phyloP scores from a whole-genome alignment of 2,888 invertebrate genomes.

The Heliconius charithonia region DNA sequence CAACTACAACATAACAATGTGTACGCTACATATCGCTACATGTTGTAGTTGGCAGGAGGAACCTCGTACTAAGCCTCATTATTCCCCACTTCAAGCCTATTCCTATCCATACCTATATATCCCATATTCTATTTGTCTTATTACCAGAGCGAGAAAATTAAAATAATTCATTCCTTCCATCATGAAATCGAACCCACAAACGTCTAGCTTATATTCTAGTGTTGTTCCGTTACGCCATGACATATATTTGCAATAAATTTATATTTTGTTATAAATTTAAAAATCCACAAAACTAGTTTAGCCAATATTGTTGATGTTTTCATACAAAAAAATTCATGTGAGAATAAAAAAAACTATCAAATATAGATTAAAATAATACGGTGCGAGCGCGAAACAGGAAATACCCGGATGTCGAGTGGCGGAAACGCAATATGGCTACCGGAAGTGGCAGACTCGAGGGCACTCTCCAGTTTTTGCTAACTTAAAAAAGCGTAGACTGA shows the following conservation, averaged over 20 bases:
- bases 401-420: conserved; percentile 41
- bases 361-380: conserved; percentile 39
- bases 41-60: not conserved
- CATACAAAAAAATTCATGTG: not conserved
- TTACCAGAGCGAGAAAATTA: not conserved
- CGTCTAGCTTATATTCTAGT: not conserved
- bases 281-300: not conserved
- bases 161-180: not conserved
- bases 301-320: not conserved
- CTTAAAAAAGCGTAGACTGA: conserved; percentile 36
- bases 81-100: not conserved
- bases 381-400: conserved; percentile 38
- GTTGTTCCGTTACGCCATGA: not conserved
- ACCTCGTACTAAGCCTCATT: not conserved
- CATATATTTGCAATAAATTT: not conserved
- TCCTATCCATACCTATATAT: not conserved
- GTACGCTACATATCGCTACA: not conserved
- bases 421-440: conserved; percentile 54
- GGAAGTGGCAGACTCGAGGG: conserved; percentile 49
- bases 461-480: conserved; percentile 38
- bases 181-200: not conserved
- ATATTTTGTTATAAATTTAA: not conserved
- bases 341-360: conserved; percentile 18
- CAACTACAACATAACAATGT: too few relatives aligned
- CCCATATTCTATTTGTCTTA: not conserved